Conservation (phyloP, 2,797 vertebrate species). For the Alfaro cultratus region DNA sequence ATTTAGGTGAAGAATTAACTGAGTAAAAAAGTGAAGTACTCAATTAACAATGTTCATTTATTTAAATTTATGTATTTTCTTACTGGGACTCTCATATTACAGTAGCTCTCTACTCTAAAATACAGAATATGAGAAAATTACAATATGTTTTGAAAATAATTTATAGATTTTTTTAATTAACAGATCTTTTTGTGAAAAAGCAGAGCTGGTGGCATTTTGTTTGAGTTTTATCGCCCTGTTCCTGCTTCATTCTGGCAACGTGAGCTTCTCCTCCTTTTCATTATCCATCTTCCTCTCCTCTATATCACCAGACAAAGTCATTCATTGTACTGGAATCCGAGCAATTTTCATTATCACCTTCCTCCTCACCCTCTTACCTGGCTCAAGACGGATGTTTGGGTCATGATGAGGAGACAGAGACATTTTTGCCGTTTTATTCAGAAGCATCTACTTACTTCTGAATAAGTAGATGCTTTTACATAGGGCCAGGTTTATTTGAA, state of each 20-base stretch:
- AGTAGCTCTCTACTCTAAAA: not conserved
- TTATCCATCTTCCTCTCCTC: conserved; percentile 57
- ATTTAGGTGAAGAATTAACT: not conserved
- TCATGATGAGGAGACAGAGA: conserved; percentile 40
- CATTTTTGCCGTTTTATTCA: conserved; percentile 32
- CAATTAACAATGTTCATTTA: not conserved
- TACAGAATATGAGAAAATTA: not conserved
- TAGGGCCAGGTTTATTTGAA: not conserved
- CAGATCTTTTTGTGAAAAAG: not conserved
- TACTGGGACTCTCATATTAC: not conserved
- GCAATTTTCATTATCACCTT: conserved; percentile 60
- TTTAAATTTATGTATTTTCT: not conserved
- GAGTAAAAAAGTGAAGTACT: not conserved
- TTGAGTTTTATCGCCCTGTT: conserved; percentile 40
- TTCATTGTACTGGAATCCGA: conserved; percentile 46
- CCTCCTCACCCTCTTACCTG: conserved; percentile 44
- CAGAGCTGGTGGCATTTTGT: conserved; percentile 34
- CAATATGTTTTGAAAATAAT: not conserved
- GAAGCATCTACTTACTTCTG: not conserved
- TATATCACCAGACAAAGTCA: conserved; percentile 41
- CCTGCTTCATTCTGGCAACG: conserved; percentile 30
- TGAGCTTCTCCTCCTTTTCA: conserved; percentile 18
- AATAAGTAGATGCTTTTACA: not conserved
- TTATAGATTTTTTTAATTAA: not conserved
- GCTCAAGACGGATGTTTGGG: conserved; percentile 52